These are phyloP conservation scores for Campoplex nolae DNA, from an alignment of 2,888 invertebrate species.

Conservation along the genomic window DNA sequence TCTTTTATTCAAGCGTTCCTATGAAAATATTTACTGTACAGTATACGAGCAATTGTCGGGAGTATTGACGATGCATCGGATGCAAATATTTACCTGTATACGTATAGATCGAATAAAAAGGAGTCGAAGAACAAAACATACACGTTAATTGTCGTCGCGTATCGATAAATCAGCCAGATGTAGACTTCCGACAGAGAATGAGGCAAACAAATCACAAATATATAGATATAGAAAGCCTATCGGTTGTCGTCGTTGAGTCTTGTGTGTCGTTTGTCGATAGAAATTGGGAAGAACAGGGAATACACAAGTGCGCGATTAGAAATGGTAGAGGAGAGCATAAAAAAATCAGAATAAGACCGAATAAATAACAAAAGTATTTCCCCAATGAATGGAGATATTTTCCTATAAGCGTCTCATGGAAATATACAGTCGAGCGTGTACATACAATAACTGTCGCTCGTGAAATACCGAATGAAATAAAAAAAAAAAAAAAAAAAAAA, in stretches of 20 bases:
- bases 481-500: not conserved
- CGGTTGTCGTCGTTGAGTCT: not conserved
- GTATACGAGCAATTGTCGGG: slow-evolving; percentile 41
- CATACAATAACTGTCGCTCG: not conserved
- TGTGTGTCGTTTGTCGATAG: slow-evolving; percentile 22
- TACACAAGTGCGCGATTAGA: slow-evolving; percentile 52
- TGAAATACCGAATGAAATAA: not conserved
- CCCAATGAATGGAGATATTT: slow-evolving; percentile 46
- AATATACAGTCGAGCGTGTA: slow-evolving; percentile 10
- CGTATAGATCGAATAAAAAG: not conserved
- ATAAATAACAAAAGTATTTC: slow-evolving; percentile 30
- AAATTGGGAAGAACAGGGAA: not conserved
- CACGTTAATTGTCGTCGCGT: slow-evolving; percentile 38
- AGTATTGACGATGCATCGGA: slow-evolving; percentile 38
- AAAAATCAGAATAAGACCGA: slow-evolving; percentile 4
- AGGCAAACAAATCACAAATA: not conserved
- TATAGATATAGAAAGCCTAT: not conserved
- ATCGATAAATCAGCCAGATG: slow-evolving; percentile 51
- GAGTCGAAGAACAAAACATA: slow-evolving; percentile 9
- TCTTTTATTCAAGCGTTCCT: slow-evolving; percentile 9
- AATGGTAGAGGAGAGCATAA: slow-evolving; percentile 23
- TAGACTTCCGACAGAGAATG: slow-evolving; percentile 44
- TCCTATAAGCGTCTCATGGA: slow-evolving; percentile 21
- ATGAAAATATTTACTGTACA: slow-evolving; percentile 35
- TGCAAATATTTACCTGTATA: slow-evolving; percentile 14